phyloP scores from a whole-genome alignment of 2,797 vertebrate species.

The Melanotaenia nigrans region DNA sequence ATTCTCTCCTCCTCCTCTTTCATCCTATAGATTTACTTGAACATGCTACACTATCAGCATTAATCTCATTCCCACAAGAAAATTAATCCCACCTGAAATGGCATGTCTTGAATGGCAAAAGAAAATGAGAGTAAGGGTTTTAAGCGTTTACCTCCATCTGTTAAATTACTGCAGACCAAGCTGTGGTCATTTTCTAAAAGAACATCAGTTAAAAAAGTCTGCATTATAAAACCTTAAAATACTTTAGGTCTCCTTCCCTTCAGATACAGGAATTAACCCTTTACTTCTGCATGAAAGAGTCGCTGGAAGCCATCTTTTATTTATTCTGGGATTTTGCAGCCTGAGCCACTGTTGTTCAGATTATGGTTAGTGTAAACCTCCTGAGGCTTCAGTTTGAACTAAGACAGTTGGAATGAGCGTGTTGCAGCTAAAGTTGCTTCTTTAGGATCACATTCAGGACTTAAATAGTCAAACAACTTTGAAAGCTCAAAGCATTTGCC shows the following conservation, averaged over 20 bases:
- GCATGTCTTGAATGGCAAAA: background rate
- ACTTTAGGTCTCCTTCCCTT: background rate
- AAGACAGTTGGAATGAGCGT: background rate
- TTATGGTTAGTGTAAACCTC: background rate
- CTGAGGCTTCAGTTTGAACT: background rate
- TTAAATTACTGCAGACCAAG: background rate
- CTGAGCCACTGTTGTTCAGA: conserved; percentile 1
- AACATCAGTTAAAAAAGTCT: conserved; percentile 1
- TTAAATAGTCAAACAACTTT: background rate
- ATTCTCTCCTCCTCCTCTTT: background rate
- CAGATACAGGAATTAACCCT: background rate
- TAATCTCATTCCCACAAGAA: background rate
- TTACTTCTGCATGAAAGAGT: background rate
- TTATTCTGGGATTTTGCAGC: conserved; percentile 8
- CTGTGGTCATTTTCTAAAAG: conserved; percentile 1
- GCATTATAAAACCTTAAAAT: background rate
- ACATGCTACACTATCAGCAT: conserved; percentile 5
- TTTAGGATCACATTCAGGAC: background rate
- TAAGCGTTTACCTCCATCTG: background rate
- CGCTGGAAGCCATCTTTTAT: background rate
- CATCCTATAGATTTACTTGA: conserved; percentile 17
- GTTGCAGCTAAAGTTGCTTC: background rate
- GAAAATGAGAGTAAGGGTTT: background rate
- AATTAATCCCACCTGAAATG: background rate
- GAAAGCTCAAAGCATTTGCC: background rate